Evolutionary conservation across 2,113 vertebrate species (phyloP).

Genomic region (Microtus ochrogaster): DNA sequence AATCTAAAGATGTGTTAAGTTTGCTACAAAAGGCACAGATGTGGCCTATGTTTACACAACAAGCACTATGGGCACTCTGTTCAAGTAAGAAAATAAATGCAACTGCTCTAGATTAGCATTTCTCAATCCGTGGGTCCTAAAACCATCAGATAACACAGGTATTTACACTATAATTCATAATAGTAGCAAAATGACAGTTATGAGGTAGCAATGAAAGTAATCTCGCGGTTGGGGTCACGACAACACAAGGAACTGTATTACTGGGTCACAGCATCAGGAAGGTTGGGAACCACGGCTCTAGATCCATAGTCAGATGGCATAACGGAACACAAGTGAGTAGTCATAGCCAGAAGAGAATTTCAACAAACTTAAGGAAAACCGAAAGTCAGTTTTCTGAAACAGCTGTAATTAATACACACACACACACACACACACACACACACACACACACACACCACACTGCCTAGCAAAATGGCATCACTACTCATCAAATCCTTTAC

Average conservation of each 20-base stretch:
- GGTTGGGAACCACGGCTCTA: not conserved
- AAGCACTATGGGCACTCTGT: conserved; percentile 9
- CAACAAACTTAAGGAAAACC: not conserved
- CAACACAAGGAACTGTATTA: not conserved
- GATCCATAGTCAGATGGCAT: not conserved
- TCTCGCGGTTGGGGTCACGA: not conserved
- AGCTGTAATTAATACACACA: not conserved
- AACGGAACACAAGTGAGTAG: conserved; percentile 8
- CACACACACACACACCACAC: too few species aligned
- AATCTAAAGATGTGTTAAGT: not conserved
- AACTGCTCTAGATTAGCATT: not conserved
- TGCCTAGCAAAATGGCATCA: conserved; percentile 19
- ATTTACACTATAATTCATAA: too few species aligned
- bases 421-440: too few species aligned
- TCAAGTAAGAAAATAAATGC: not conserved
- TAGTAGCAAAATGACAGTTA: not conserved
- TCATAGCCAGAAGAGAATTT: not conserved
- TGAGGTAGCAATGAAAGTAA: not conserved
- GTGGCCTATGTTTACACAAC: not conserved
- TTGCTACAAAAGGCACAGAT: not conserved
- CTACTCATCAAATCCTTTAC: not conserved
- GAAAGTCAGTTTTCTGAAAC: not conserved
- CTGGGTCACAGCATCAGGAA: not conserved
- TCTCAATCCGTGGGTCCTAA: not conserved
- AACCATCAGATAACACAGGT: not conserved